These are phyloP conservation scores for Anomalospiza imberbis DNA, from an alignment of 2,797 vertebrate genomes.

Conservation along the genomic window DNA sequence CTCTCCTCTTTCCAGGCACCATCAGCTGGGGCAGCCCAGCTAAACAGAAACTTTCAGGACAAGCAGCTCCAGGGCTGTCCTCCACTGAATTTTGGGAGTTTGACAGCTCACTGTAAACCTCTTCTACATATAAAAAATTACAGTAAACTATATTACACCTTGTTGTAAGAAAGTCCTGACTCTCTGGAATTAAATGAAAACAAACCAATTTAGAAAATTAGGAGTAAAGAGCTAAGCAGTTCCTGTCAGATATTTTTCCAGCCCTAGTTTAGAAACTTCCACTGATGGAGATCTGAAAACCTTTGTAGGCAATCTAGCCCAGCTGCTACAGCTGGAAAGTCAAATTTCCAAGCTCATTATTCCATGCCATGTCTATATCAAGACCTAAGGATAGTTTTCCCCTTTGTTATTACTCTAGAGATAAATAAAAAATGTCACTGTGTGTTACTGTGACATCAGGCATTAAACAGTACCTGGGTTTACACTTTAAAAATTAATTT, in stretches of 20 bases:
- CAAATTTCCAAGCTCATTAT: not conserved
- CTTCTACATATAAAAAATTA: not conserved
- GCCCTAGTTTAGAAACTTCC: not conserved
- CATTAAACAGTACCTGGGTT: not conserved
- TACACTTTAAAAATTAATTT: slow-evolving; percentile 1
- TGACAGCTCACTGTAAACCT: not conserved
- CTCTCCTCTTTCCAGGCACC: not conserved
- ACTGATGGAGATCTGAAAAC: not conserved
- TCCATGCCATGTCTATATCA: not conserved
- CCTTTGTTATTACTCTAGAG: not conserved
- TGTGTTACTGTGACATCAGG: not conserved
- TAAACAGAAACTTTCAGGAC: not conserved
- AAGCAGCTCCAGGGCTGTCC: not conserved
- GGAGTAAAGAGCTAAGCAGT: not conserved
- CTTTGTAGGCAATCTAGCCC: not conserved
- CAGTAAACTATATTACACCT: not conserved
- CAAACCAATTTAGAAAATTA: not conserved
- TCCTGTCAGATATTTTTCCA: not conserved
- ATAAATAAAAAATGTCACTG: not conserved
- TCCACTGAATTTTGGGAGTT: not conserved
- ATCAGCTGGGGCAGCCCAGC: not conserved
- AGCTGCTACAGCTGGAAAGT: not conserved
- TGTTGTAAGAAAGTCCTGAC: not conserved
- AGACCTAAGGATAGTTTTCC: not conserved
- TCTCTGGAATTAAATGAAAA: not conserved